phyloP scores from a whole-genome alignment of 2,113 vertebrate genomes.

The Corythornis vintsioides region DNA sequence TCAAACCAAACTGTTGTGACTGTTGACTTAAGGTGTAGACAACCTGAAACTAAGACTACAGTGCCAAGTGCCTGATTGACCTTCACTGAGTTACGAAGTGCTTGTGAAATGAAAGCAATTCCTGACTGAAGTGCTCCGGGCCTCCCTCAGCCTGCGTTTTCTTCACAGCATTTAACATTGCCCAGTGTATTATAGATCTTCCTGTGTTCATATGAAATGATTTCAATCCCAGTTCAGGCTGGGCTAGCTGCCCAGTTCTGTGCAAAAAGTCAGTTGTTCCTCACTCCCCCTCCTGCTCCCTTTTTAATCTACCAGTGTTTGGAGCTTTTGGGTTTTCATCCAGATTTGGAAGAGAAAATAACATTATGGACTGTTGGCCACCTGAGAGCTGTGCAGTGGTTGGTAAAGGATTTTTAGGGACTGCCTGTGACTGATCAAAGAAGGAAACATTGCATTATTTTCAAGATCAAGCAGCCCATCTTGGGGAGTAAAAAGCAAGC shows the following conservation, averaged over 20 bases:
- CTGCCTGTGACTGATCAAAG: background rate
- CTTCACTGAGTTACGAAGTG: background rate
- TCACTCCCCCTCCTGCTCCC: accelerated
- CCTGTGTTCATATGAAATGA: background rate
- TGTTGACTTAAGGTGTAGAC: background rate
- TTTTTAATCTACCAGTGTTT: background rate
- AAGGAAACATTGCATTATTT: background rate
- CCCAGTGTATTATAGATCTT: background rate
- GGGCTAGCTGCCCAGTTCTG: background rate
- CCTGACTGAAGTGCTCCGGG: background rate
- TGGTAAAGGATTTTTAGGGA: background rate
- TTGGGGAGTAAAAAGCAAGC: background rate
- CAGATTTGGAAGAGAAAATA: background rate
- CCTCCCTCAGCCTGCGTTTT: background rate
- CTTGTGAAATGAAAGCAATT: background rate
- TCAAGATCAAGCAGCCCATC: background rate
- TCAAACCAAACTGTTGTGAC: background rate
- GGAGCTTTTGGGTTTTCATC: background rate
- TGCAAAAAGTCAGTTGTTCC: background rate
- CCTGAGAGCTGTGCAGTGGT: background rate
- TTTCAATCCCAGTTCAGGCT: background rate
- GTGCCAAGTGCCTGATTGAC: background rate
- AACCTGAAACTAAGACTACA: background rate
- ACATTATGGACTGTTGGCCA: background rate
- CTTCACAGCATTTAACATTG: background rate